Evolutionary conservation across 2,797 vertebrate genomes (phyloP).

Genomic region (Balearica regulorum): DNA sequence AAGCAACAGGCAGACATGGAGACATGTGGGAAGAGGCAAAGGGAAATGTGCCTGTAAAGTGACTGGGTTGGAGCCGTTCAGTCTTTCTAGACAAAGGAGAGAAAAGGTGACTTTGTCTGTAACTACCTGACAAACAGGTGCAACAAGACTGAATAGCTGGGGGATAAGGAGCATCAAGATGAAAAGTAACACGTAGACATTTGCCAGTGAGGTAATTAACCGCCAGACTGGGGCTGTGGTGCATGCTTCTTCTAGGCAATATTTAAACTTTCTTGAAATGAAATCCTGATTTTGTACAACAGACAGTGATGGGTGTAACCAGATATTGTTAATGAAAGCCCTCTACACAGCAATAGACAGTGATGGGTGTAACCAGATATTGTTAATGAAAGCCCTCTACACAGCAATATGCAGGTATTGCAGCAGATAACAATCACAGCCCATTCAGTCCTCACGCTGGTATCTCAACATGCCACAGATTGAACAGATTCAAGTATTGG

Average conservation of each 20-base stretch:
- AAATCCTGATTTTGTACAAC: neutral
- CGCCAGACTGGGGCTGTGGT: neutral
- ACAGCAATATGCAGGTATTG: neutral
- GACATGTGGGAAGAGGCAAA: neutral
- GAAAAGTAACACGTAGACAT: neutral
- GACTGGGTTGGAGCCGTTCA: neutral
- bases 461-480: neutral
- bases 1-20: neutral
- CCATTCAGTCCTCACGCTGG: neutral
- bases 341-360: neutral
- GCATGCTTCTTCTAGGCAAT: neutral
- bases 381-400: neutral
- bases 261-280: neutral
- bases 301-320: neutral
- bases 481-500: neutral
- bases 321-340: neutral
- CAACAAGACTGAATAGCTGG: neutral
- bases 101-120: neutral
- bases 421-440: neutral
- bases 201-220: neutral
- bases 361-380: neutral
- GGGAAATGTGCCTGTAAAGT: neutral
- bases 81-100: neutral
- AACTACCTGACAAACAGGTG: neutral
- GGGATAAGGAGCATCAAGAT: neutral